Base-by-base conservation (phyloP, 1,140 invertebrate species). In the Sycophaga agraensis region DNA sequence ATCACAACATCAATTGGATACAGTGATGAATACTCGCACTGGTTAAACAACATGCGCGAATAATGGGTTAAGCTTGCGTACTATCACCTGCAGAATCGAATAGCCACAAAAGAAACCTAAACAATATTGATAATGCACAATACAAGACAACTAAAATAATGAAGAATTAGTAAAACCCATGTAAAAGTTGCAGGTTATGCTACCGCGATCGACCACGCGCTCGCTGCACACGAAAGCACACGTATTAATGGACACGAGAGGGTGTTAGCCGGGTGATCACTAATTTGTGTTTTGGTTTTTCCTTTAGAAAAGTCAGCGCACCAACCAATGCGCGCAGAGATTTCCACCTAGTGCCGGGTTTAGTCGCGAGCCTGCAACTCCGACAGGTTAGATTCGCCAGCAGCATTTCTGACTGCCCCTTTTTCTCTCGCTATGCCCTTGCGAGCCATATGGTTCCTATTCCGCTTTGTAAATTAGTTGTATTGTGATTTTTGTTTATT, bases 311-410 rank as follows among this genome's bases (percentile, higher is more conserved):
- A 22, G 1, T 24, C n/a, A 7, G 19, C 21, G 37, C 28, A 63
- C 61, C 6, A 57, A 63, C 61, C 61, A 63, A 19, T 7, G 61
- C 48, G 21, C 28, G 39, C 6, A 58, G 28, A 2, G 61, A 53
- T 19, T 63, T 63, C 54, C 61, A 63, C n/a, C 61, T 40, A 2
- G 24, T 28, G 28, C 26, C 39, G 34, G 34, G 16, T 16, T 16
- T 22, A 17, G 39, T 34, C n/a, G 46, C 46, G 39, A 56, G 21
- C 26, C 40, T 22, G n/a, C 50, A 17, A 40, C 22, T 24, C 17
- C 59, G 59, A 40, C 22, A 60, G 24, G 17, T 24, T n/a, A 61
- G 12, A 51, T 11, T 31, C 14, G 51, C 53, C 42, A 40, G 35
- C 24, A 49, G 19, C 60, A 63, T 63, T 34, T 37, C 42, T 6